These are phyloP conservation scores for Melipona quadrifasciata DNA, from an alignment of 1,140 invertebrate species.

Conservation along the genomic window DNA sequence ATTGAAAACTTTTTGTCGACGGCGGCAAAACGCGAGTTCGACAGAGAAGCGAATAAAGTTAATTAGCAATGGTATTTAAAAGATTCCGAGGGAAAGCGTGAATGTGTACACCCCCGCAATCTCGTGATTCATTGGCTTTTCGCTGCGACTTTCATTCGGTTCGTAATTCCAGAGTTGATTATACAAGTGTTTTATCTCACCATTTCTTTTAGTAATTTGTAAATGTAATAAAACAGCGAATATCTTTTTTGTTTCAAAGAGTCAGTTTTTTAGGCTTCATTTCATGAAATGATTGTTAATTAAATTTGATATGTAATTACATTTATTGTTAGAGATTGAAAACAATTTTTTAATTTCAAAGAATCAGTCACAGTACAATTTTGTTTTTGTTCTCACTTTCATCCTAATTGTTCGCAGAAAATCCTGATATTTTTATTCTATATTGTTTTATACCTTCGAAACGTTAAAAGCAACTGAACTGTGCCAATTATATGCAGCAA, in stretches of 20 bases:
- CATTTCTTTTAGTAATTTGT: no score
- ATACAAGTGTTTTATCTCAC: background rate
- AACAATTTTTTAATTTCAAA: no score
- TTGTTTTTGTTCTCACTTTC: background rate
- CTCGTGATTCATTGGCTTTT: no score
- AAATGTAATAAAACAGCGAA: no score
- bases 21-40: background rate
- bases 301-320: no score
- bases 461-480: background rate
- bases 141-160: background rate
- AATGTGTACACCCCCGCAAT: background rate
- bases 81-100: no score
- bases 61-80: background rate
- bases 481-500: background rate
- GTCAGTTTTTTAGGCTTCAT: no score
- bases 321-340: no score
- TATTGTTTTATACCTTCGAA: background rate
- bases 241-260: no score
- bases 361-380: no score
- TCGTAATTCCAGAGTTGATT: background rate
- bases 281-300: no score
- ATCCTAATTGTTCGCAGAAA: background rate
- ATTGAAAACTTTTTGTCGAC: conserved; percentile 5
- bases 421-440: background rate
- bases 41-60: background rate